Base-by-base conservation (phyloP, 2,113 vertebrate genomes). In the Serilophus lunatus region DNA sequence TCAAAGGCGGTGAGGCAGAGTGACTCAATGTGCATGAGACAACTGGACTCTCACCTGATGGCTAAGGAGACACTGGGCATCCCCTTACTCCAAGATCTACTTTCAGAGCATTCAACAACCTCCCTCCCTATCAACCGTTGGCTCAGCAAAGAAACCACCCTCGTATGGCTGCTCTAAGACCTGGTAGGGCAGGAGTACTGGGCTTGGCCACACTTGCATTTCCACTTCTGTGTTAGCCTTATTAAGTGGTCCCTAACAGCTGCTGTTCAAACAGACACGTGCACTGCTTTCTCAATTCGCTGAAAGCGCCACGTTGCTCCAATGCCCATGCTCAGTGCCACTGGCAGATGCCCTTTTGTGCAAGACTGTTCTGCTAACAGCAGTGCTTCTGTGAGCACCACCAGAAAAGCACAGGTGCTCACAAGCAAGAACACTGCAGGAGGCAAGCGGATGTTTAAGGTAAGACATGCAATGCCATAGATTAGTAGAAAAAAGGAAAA, bases 21-120 rank as follows among this genome's bases (percentile, higher is more conserved):
- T 0, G 0, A 31, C 11, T 13, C 33, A 10, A 1, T 3, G 6
- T 14, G 9, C 13, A 2, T 1, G 1, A 4, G 1, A 7, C 36
- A 3, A 4, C 29, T 3, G 3, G 31, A 16, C 51, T 47, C 18
- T 63, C 70, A 28, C 31, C 18, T 18, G 29, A 26, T 35, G 63
- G 8, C 61, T 15, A 9, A 54, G 86, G 45, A 40, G 40, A 40
- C 0, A 1, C 29, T 1, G 2, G 29, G 12, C 35, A 66, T 7
- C 24, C 0, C 8, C 31, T 64, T 0, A 0, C 38, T 76, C 38
- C 51, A 49, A 57, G 50, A 16, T 47, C 10, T 6, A 4, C 36
- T 36, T 31, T 38, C 31, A 1, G 0, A 65, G 40, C 6, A 1
- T 11, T 18, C 44, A 56, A 38, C 25, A n/a, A 5, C 29, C 35